phyloP scores from a whole-genome alignment of 2,797 vertebrate genomes.

The Atherinosoma microstoma region DNA sequence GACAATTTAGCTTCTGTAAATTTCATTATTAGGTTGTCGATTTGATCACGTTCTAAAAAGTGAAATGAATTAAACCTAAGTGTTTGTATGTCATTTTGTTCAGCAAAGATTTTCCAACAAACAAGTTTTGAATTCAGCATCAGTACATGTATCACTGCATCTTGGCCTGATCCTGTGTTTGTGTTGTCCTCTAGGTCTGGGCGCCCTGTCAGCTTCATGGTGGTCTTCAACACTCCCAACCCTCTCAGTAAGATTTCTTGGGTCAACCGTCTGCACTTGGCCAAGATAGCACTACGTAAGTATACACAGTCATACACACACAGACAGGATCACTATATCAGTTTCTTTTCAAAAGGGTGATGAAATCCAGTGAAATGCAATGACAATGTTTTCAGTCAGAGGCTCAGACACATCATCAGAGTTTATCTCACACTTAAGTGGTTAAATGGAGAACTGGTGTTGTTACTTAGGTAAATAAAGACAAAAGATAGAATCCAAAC shows the following conservation, averaged over 20 bases:
- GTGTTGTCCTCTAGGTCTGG: slow-evolving; percentile 84
- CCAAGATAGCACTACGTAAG: slow-evolving; percentile 89
- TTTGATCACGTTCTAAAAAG: neutral
- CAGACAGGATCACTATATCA: slow-evolving; percentile 44
- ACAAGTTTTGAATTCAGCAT: neutral
- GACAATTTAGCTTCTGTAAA: neutral
- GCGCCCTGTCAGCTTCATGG: slow-evolving; percentile 94
- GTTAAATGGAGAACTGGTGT: slow-evolving; percentile 31
- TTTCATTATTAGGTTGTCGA: neutral
- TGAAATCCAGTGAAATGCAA: slow-evolving; percentile 66
- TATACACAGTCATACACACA: slow-evolving; percentile 10
- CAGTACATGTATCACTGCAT: slow-evolving; percentile 5
- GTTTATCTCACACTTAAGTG: slow-evolving; percentile 41
- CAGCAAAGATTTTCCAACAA: neutral
- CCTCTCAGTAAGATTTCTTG: slow-evolving; percentile 96
- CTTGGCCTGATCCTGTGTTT: slow-evolving; percentile 27
- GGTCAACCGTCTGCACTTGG: slow-evolving; percentile 94
- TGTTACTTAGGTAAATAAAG: slow-evolving; percentile 38
- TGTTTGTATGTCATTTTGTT: neutral
- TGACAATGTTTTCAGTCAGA: slow-evolving; percentile 43
- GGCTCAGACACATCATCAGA: slow-evolving; percentile 40
- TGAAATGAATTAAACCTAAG: neutral
- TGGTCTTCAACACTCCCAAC: slow-evolving; percentile 95
- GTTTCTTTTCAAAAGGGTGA: slow-evolving; percentile 64
- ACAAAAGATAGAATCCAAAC: slow-evolving; percentile 9